Percentiles rank a stretch among this genome's conserved stretches.
phyloP scores from a whole-genome alignment of 2,113 vertebrate species.

The Rostratula benghalensis region DNA sequence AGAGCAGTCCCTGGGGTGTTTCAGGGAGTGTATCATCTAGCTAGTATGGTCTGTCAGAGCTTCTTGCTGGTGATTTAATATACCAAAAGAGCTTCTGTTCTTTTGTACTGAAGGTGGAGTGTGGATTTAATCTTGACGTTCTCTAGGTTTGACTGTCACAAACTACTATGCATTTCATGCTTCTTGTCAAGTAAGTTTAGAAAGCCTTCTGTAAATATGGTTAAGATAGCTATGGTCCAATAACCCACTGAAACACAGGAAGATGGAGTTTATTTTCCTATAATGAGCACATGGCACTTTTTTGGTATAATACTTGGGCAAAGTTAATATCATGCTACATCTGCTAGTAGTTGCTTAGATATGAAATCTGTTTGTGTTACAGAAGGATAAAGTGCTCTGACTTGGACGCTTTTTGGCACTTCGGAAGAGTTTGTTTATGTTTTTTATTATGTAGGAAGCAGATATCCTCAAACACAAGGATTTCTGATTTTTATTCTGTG shows the following conservation, averaged over 20 bases:
- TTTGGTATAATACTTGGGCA: not conserved
- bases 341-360: not conserved
- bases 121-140: not conserved
- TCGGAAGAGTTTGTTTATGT: not conserved
- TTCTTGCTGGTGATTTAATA: not conserved
- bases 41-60: not conserved
- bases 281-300: not conserved
- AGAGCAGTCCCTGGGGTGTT: not conserved
- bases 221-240: not conserved
- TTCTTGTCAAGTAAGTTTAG: not conserved
- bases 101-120: not conserved
- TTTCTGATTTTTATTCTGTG: not conserved
- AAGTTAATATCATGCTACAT: not conserved
- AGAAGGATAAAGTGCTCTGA: not conserved
- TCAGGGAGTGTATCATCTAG: not conserved
- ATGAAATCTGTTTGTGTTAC: not conserved
- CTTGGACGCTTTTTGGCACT: not conserved
- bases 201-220: not conserved
- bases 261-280: not conserved
- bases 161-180: not conserved
- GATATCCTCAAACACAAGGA: not conserved
- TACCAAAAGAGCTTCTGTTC: not conserved
- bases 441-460: not conserved
- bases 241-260: not conserved
- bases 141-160: not conserved